Base-by-base conservation (phyloP, 2,113 vertebrate species). In the Tonatia bakeri region DNA sequence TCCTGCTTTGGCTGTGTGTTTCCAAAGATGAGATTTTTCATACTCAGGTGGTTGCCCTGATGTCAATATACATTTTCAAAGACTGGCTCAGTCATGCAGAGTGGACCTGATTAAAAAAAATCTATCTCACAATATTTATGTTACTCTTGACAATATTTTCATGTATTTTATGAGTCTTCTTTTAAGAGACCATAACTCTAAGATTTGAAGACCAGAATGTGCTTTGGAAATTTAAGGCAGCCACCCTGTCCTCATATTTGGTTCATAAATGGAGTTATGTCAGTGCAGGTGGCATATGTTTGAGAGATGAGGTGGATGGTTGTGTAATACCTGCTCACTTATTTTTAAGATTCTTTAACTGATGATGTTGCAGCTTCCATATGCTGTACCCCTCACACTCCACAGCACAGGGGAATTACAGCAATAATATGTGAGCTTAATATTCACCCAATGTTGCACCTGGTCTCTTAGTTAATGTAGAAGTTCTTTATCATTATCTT, bases 401-500 rank as follows among this genome's bases (percentile, higher is more conserved):
- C 83, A 87, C 2, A 33, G 77, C 28, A 20, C 65, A 52, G 20
- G 26, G 24, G 19, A 38, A 24, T 87, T 75, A 83, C 75, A 81
- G 7, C 26, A 76, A 72, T 92, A 84, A 40, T 1, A 52, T 20
- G 24, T 20, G 43, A 80, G 38, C 28, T 84, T 83, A 70, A 86
- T 75, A 94, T 91, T 90, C 67, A 79, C 36, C 38, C 76, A 90
- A 0, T 15, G 6, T 47, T 83, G 36, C 15, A 59, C 73, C 47
- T 87, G 73, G 31, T 82, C 3, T 91, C n/a, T 45, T 75, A 65
- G n/a, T 61, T 89, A 67, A 75, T 47, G 13, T 40, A 38, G 12
- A 52, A 47, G 76, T 84, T 94, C 75, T 95, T 93, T 52, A 50
- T 61, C 45, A 75, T 76, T 80, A 61, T 83, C 33, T 40, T 94